phyloP scores from a whole-genome alignment of 2,797 vertebrate species.

The Arctocebus calabarensis region DNA sequence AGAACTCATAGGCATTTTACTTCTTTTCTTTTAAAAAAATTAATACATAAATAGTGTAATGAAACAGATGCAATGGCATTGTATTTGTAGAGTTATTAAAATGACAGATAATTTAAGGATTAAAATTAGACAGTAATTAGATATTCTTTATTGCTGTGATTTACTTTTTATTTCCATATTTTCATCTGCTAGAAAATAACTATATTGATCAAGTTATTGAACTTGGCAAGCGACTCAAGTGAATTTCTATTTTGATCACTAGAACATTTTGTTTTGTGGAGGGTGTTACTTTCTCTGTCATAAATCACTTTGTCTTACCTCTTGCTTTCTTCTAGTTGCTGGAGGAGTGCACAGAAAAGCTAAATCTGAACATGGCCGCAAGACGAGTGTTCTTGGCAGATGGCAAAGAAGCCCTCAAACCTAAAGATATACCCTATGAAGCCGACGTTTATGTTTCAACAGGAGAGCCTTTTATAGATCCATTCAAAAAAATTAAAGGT shows the following conservation, averaged over 20 bases:
- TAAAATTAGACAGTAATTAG: constrained; percentile 41
- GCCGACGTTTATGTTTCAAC: constrained; percentile 84
- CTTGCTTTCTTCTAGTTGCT: constrained; percentile 81
- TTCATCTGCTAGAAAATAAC: constrained; percentile 54
- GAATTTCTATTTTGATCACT: constrained; percentile 38
- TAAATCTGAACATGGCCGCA: constrained; percentile 86
- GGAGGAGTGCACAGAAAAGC: constrained; percentile 84
- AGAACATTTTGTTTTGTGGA: constrained; percentile 23
- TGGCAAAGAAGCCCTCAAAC: constrained; percentile 81
- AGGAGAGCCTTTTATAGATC: constrained; percentile 85
- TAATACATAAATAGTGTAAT: neutral
- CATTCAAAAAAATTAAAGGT: constrained; percentile 85
- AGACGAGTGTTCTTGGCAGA: constrained; percentile 86
- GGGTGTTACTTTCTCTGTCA: neutral
- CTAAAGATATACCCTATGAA: constrained; percentile 84
- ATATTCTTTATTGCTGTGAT: neutral
- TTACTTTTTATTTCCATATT: constrained; percentile 48
- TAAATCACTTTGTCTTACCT: constrained; percentile 79
- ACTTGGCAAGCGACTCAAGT: neutral
- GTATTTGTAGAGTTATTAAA: constrained; percentile 10
- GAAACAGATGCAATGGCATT: neutral
- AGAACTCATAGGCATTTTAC: neutral
- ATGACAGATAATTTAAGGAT: neutral
- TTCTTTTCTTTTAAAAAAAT: constrained; percentile 10
- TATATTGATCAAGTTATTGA: neutral